Evolutionary conservation across 2,888 invertebrate genomes (phyloP), one percentile per base, ranked within the genome.

Genomic region (Eupithecia subfuscata): DNA sequence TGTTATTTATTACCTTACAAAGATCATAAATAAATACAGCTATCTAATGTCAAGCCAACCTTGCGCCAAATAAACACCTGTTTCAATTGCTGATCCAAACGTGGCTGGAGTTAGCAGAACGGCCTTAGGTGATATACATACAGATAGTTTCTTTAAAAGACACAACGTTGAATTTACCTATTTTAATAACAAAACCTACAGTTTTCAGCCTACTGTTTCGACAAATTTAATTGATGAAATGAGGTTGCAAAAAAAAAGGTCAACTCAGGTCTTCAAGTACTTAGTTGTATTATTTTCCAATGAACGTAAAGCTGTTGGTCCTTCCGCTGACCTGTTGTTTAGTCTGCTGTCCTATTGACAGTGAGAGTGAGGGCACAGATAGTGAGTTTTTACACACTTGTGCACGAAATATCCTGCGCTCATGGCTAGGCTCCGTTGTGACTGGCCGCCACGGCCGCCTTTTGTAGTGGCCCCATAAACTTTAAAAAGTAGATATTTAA

Each of bases 31-130:
- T 69, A 64, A 69, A 40, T 70, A 72, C 40, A 73, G 70, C 70
- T 80, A 78, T 82, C 81, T 81, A 83, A 82, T 85, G 83, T 81
- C 83, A 86, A 77, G 75, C 68, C 71, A 83, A 74, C 89, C 88
- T 89, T 86, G 88, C 82, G 83, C 84, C 82, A 83, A 86, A 86
- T 88, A 80, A 83, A 80, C 79, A 77, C 82, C 80, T 80, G 80
- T 83, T 84, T 83, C 79, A 76, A 84, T 85, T 81, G 82, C 84
- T 84, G 79, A 81, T 86, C 84, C 85, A 86, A 88, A 88, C 87
- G 86, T 87, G 85, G 84, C 84, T 84, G 83, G 83, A 85, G 79
- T 84, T 84, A 82, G 82, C 82, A 80, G 72, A 76, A 84, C 80
- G 56, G 80, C 45, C 80, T 71, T 74, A 67, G 40, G 74, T 56